Evolutionary conservation across 2,797 vertebrate species (phyloP).

Genomic region (Merluccius polli): DNA sequence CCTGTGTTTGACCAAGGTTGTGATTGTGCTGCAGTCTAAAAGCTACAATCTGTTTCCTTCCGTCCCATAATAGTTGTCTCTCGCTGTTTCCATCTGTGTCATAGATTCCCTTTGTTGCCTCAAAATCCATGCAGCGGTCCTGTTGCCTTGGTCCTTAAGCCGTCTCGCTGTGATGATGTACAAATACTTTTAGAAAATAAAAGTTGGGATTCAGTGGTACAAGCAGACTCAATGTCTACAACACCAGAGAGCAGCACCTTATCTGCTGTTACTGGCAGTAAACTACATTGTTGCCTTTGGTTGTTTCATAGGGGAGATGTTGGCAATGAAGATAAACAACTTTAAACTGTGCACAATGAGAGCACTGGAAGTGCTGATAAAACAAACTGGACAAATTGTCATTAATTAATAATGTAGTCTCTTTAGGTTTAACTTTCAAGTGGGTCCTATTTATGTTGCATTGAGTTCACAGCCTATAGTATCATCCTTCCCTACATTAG

Average conservation of each 20-base stretch:
- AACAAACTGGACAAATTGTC: neutral
- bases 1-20: neutral
- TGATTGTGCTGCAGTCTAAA: neutral
- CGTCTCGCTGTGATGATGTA: neutral
- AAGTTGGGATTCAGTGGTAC: neutral
- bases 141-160: neutral
- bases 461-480: neutral
- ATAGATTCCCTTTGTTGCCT: neutral
- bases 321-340: neutral
- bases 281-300: neutral
- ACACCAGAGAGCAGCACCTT: neutral
- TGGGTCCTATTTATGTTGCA: neutral
- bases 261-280: neutral
- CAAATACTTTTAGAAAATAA: neutral
- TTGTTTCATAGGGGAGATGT: neutral
- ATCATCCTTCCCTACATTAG: neutral
- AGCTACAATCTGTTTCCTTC: neutral
- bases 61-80: neutral
- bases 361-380: neutral
- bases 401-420: neutral
- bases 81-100: neutral
- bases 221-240: neutral
- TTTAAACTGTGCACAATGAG: neutral
- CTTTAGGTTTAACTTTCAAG: neutral
- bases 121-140: neutral